These are phyloP conservation scores for Samia ricini DNA, from an alignment of 1,140 invertebrate species.

Conservation along the genomic window DNA sequence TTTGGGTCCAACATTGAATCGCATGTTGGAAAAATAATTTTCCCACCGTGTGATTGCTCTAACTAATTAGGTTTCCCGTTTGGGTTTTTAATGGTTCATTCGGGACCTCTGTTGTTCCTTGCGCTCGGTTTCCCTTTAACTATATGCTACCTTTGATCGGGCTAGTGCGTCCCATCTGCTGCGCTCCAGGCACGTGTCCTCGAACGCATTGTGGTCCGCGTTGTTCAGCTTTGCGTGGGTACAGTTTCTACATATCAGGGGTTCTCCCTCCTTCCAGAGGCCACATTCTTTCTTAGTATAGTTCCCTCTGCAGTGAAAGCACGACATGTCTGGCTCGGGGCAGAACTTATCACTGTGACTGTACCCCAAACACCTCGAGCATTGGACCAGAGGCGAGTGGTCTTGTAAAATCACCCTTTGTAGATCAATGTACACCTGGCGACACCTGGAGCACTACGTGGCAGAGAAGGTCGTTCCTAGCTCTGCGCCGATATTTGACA, in stretches of 20 bases:
- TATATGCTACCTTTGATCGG: constrained; percentile 4
- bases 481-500: background rate
- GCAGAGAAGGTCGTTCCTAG: background rate
- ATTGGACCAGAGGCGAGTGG: background rate
- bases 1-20: too few species aligned
- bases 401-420: background rate
- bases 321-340: background rate
- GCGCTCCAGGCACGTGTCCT: constrained; percentile 3
- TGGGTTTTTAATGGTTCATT: too few species aligned
- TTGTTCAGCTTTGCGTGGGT: background rate
- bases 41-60: too few species aligned
- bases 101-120: too few species aligned
- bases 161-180: constrained; percentile 9
- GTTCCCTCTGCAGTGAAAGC: constrained; percentile 14
- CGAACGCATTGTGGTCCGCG: constrained; percentile 9
- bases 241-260: constrained; percentile 14
- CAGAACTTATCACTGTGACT: too few species aligned
- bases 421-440: constrained; percentile 2
- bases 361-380: too few species aligned
- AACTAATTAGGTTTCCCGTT: too few species aligned
- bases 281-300: background rate
- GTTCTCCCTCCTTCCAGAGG: background rate
- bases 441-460: background rate
- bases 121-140: too few species aligned
- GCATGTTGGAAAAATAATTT: too few species aligned